Conservation (phyloP, 1,140 invertebrate species). For the Pantala flavescens region DNA sequence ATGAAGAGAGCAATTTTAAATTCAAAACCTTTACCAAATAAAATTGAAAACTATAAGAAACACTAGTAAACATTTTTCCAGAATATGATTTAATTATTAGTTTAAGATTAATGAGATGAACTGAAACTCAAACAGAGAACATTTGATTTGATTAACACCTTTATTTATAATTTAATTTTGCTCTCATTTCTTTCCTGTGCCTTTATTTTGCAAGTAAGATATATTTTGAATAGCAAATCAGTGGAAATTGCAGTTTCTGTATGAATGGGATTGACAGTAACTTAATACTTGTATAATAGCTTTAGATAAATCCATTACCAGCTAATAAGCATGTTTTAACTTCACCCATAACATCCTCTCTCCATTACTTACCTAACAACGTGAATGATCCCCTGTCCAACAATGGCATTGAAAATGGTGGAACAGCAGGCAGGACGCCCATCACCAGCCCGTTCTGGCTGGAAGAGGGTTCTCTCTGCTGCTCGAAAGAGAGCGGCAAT, state of each 20-base stretch:
- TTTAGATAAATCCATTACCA: neutral
- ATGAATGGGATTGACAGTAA: neutral
- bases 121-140: too few species aligned
- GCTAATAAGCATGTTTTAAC: slow-evolving; percentile 6
- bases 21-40: too few species aligned
- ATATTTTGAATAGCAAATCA: neutral
- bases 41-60: too few species aligned
- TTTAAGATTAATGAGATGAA: too few species aligned
- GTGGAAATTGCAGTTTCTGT: neutral
- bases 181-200: neutral
- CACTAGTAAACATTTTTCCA: too few species aligned
- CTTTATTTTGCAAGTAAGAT: neutral
- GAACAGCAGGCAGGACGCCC: slow-evolving; percentile 63
- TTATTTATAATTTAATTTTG: neutral
- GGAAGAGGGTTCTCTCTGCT: slow-evolving; percentile 83
- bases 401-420: neutral
- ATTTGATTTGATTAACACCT: neutral
- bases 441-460: slow-evolving; percentile 55
- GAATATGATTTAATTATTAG: too few species aligned
- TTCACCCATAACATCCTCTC: slow-evolving; percentile 8
- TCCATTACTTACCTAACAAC: neutral
- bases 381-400: neutral
- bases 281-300: neutral
- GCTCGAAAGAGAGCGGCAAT: slow-evolving; percentile 90
- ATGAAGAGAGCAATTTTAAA: too few species aligned